Percentiles rank a stretch among this genome's conserved stretches.
These are phyloP conservation scores for Chaenocephalus aceratus DNA, from an alignment of 2,113 vertebrate genomes.

Conservation along the genomic window DNA sequence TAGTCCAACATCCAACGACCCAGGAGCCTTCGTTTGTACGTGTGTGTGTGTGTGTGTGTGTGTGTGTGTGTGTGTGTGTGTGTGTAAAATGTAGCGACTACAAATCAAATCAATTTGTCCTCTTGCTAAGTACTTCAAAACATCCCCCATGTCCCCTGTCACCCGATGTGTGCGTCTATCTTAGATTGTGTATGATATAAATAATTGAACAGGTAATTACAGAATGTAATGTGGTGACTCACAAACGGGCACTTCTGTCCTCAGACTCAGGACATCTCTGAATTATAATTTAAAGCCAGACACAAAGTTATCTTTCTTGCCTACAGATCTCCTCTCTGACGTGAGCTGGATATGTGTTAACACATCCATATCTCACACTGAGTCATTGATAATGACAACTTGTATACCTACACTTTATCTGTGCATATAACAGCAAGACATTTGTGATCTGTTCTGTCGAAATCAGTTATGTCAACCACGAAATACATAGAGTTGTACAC, in stretches of 20 bases:
- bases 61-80: background rate
- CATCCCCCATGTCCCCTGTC: constrained; percentile 1
- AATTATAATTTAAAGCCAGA: constrained; percentile 63
- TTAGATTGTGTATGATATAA: constrained; percentile 37
- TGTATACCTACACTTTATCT: background rate
- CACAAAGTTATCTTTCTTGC: constrained; percentile 14
- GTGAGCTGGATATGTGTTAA: constrained; percentile 26
- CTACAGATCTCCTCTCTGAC: constrained; percentile 24
- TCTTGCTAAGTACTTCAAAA: constrained; percentile 48
- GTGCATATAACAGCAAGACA: background rate
- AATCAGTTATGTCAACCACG: too few species aligned
- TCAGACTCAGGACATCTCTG: constrained; percentile 42
- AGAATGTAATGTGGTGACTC: constrained; percentile 53
- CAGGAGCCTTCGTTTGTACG: constrained; percentile 12
- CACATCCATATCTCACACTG: constrained; percentile 38
- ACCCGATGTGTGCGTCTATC: constrained; percentile 15
- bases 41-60: constrained; percentile 4
- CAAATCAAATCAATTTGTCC: constrained; percentile 44
- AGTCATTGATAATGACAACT: constrained; percentile 37
- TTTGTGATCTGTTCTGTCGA: too few species aligned
- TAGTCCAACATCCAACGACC: constrained; percentile 54
- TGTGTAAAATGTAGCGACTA: constrained; percentile 23
- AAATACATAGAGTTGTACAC: too few species aligned
- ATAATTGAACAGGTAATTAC: constrained; percentile 65
- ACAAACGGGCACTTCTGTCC: constrained; percentile 21